These are phyloP conservation scores for Chiridota heheva DNA, from an alignment of 35 echinoderm and acorn worm species.

Conservation along the genomic window DNA sequence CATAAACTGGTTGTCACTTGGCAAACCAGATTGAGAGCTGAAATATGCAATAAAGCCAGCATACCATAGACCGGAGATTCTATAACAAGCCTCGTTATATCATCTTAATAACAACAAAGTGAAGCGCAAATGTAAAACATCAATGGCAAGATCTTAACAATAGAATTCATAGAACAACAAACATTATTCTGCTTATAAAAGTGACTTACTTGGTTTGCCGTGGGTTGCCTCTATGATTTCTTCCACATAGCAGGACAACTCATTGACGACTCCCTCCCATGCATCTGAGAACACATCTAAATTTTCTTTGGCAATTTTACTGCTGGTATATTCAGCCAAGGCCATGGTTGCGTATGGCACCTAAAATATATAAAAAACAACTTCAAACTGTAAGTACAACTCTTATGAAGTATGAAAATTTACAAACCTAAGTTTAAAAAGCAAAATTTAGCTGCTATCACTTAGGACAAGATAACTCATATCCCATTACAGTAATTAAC, in stretches of 20 bases:
- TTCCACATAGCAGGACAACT: constrained; percentile 74
- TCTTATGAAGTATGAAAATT: not conserved
- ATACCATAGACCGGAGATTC: too few relatives aligned
- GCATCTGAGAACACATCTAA: constrained; percentile 87
- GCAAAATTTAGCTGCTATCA: not conserved
- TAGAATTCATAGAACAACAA: too few relatives aligned
- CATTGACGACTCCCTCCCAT: constrained; percentile 80
- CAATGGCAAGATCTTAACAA: too few relatives aligned
- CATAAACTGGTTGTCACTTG: too few relatives aligned
- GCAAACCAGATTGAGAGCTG: too few relatives aligned
- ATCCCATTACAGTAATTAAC: too few relatives aligned
- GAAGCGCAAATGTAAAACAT: too few relatives aligned
- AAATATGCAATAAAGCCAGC: too few relatives aligned
- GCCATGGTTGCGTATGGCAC: constrained; percentile 64
- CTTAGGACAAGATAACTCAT: not conserved
- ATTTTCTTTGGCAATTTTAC: constrained; percentile 98
- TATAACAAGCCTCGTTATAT: too few relatives aligned
- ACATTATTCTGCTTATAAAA: too few relatives aligned
- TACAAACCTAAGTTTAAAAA: not conserved
- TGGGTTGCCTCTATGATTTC: constrained; percentile 78
- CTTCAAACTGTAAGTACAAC: not conserved
- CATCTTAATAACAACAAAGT: too few relatives aligned
- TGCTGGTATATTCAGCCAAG: constrained; percentile 74
- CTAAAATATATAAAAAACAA: constrained; percentile 41
- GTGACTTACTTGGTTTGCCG: constrained; percentile 84